phyloP scores from a whole-genome alignment of 2,797 vertebrate genomes.

The Ctenopoma kingsleyae region DNA sequence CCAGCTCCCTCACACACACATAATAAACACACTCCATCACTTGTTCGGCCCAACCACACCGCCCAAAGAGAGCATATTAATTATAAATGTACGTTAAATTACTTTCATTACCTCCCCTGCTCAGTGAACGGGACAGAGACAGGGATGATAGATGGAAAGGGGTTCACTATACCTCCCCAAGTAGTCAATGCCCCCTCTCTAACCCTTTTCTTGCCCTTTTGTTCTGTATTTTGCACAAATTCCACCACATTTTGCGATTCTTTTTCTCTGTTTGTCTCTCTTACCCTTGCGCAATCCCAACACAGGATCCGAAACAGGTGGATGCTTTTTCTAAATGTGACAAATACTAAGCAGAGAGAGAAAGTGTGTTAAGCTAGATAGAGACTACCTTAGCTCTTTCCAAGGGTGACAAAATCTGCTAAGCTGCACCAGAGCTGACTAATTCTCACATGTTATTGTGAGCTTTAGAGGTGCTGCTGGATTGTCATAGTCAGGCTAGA shows the following conservation, averaged over 20 bases:
- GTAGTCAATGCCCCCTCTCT: constrained; percentile 70
- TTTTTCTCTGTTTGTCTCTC: constrained; percentile 20
- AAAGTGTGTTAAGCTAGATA: not conserved
- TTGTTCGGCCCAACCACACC: constrained; percentile 78
- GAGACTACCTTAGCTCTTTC: not conserved
- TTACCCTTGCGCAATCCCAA: not conserved
- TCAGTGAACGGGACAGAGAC: constrained; percentile 81
- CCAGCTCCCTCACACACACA: constrained; percentile 67
- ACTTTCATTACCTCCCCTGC: constrained; percentile 91
- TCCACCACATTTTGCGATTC: constrained; percentile 14
- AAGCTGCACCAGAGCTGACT: no score
- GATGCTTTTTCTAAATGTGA: not conserved
- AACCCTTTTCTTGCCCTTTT: constrained; percentile 42
- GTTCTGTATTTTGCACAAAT: constrained; percentile 58
- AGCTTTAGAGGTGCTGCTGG: no score
- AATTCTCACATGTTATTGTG: no score
- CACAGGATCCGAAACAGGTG: not conserved
- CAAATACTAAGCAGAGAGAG: not conserved
- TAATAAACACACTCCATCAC: constrained; percentile 89
- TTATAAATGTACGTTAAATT: constrained; percentile 98
- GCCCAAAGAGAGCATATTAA: constrained; percentile 91
- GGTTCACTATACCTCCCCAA: constrained; percentile 74
- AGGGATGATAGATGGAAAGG: constrained; percentile 86
- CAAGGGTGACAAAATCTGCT: no score
- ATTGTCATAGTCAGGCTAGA: no score